phyloP scores from a whole-genome alignment of 2,888 invertebrate genomes.

The Leucophora obtusa region DNA sequence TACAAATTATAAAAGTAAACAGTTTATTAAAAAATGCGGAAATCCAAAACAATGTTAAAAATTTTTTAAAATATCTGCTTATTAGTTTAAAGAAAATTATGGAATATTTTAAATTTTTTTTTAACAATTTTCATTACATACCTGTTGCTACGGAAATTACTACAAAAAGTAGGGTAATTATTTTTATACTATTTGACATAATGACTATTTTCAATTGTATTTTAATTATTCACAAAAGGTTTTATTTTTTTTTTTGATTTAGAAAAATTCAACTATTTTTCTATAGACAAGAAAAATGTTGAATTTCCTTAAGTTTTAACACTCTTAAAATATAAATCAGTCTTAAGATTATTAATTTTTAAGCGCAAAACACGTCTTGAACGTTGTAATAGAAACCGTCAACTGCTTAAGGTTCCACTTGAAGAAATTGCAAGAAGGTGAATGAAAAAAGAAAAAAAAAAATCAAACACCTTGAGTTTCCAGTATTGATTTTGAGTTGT shows the following conservation, averaged over 20 bases:
- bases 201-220: slow-evolving; percentile 51
- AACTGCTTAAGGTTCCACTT: slow-evolving; percentile 70
- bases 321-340: slow-evolving; percentile 56
- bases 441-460: slow-evolving; percentile 39
- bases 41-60: slow-evolving; percentile 33
- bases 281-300: slow-evolving; percentile 34
- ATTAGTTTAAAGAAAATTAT: background rate
- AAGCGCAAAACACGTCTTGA: slow-evolving; percentile 68
- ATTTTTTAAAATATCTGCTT: background rate
- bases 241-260: slow-evolving; percentile 11
- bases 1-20: slow-evolving; percentile 4
- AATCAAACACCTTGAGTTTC: slow-evolving; percentile 42
- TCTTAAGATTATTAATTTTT: slow-evolving; percentile 34
- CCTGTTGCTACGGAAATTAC: slow-evolving; percentile 44
- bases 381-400: slow-evolving; percentile 74
- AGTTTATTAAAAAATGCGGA: slow-evolving; percentile 24
- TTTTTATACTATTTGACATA: slow-evolving; percentile 57
- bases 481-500: slow-evolving; percentile 22
- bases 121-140: slow-evolving; percentile 32
- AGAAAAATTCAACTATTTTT: slow-evolving; percentile 43
- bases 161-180: slow-evolving; percentile 47
- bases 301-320: slow-evolving; percentile 52
- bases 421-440: slow-evolving; percentile 75
- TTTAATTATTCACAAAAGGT: slow-evolving; percentile 21
- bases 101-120: background rate